Percentiles rank a stretch among this genome's conserved stretches.
Conservation (phyloP, 2,888 invertebrate genomes). For the Litoditis marina region DNA sequence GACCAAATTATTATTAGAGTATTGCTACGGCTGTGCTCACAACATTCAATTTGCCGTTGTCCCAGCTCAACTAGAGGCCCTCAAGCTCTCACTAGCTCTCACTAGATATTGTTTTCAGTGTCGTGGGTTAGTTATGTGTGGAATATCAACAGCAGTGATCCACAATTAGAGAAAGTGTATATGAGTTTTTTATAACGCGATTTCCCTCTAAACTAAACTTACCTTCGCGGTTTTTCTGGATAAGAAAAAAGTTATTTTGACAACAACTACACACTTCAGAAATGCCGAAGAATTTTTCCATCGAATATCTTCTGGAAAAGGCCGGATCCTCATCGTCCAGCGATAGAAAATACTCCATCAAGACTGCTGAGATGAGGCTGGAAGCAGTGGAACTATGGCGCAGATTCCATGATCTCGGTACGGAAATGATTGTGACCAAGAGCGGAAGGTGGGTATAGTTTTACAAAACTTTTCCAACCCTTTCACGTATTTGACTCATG, state of each 20-base stretch:
- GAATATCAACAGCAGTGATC: too few species aligned
- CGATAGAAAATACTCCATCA: not conserved
- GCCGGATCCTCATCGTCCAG: not conserved
- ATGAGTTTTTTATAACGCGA: not conserved
- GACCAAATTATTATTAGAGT: too few species aligned
- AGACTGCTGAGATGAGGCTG: slow-evolving; percentile 1
- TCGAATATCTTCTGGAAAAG: slow-evolving; percentile 10
- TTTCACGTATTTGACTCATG: not conserved
- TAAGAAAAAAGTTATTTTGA: too few species aligned
- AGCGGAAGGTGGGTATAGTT: slow-evolving; percentile 79
- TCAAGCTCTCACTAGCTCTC: too few species aligned
- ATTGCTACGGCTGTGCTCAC: too few species aligned
- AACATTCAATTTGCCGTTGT: too few species aligned
- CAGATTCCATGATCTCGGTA: slow-evolving; percentile 80
- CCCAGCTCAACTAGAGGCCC: too few species aligned
- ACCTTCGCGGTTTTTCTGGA: not conserved
- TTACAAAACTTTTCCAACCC: not conserved
- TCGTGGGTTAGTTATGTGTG: not conserved
- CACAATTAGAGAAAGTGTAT: too few species aligned
- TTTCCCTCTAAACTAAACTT: not conserved
- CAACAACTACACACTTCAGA: not conserved
- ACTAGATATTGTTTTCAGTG: not conserved
- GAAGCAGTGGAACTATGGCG: slow-evolving; percentile 79
- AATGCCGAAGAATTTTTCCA: slow-evolving; percentile 16
- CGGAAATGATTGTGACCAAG: slow-evolving; percentile 97